phyloP scores from a whole-genome alignment of 2,113 vertebrate genomes.

The Lycaon pictus region DNA sequence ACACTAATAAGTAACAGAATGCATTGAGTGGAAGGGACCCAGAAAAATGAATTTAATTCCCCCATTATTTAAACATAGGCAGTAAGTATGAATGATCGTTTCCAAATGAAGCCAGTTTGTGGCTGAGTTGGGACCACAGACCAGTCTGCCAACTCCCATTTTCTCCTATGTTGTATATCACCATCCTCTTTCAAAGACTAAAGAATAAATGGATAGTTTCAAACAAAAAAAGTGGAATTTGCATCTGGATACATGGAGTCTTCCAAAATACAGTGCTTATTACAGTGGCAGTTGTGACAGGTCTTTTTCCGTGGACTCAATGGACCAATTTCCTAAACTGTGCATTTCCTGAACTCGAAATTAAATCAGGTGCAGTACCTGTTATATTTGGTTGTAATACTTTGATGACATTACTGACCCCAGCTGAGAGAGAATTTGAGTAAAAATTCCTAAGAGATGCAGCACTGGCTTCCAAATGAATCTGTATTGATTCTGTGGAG shows the following conservation, averaged over 20 bases:
- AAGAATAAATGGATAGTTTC: not conserved
- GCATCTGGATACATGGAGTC: not conserved
- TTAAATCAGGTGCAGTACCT: constrained; percentile 86
- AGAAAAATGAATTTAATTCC: not conserved
- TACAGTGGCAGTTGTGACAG: not conserved
- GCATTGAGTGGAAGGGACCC: not conserved
- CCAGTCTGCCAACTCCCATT: not conserved
- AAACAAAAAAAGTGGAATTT: not conserved
- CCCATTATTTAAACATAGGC: not conserved
- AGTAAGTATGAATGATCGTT: not conserved
- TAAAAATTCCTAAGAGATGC: constrained; percentile 93
- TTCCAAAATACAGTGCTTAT: not conserved
- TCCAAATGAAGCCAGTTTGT: not conserved
- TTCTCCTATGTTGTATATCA: not conserved
- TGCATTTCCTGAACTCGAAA: not conserved
- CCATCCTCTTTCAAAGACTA: not conserved
- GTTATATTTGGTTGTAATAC: constrained; percentile 93
- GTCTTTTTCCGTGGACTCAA: not conserved
- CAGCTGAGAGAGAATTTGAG: constrained; percentile 91
- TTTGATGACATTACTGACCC: constrained; percentile 92
- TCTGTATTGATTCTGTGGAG: constrained; percentile 87
- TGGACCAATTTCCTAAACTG: not conserved
- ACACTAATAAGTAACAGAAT: not conserved
- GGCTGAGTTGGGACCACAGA: not conserved
- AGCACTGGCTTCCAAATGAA: constrained; percentile 93